phyloP scores from a whole-genome alignment of 2,113 vertebrate species.

The Oenanthe oenanthe region DNA sequence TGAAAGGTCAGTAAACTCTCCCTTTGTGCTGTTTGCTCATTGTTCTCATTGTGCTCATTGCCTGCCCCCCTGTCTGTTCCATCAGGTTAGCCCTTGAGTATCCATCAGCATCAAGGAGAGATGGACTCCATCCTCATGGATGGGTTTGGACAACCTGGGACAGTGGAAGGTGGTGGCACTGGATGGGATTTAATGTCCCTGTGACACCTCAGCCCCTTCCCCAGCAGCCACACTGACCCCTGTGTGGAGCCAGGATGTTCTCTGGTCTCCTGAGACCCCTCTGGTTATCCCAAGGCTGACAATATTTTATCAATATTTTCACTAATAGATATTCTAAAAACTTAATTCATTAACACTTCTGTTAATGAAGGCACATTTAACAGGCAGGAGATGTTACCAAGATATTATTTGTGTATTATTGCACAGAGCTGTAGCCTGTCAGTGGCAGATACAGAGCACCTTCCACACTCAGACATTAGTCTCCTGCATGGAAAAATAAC shows the following conservation, averaged over 20 bases:
- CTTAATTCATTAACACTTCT: not conserved
- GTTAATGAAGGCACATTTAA: not conserved
- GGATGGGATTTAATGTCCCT: not conserved
- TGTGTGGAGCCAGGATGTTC: not conserved
- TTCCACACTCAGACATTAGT: conserved; percentile 27
- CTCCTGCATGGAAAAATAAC: not conserved
- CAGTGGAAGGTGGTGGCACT: fast-evolving
- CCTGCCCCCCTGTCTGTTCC: not conserved
- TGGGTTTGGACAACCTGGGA: fast-evolving
- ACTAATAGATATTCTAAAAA: not conserved
- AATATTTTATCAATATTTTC: not conserved
- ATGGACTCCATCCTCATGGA: not conserved
- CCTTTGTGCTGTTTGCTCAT: not conserved
- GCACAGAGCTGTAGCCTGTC: not conserved
- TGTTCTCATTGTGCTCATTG: not conserved
- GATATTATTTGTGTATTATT: not conserved
- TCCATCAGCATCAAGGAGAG: not conserved
- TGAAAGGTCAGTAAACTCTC: not conserved
- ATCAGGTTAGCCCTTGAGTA: not conserved
- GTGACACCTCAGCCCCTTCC: not conserved
- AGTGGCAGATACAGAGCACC: not conserved
- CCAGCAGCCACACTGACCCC: not conserved
- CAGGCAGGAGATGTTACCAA: not conserved
- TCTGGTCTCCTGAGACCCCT: not conserved
- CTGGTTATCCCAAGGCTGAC: not conserved